Percentiles rank a stretch among this genome's conserved stretches.
These are phyloP conservation scores for Eueides isabella DNA, from an alignment of 1,140 invertebrate species.

Conservation along the genomic window DNA sequence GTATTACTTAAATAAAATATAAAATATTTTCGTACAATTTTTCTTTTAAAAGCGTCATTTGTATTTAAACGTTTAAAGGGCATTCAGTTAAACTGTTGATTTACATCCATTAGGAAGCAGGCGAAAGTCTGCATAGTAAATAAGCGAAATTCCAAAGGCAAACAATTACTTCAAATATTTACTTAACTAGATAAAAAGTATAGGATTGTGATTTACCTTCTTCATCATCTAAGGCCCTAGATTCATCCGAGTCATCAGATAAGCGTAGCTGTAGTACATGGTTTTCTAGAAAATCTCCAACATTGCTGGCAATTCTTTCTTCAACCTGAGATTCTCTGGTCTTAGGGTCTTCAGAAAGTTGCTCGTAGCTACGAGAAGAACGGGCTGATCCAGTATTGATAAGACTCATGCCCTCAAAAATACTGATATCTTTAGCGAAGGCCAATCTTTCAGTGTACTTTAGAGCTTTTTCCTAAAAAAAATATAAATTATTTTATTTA, in stretches of 20 bases:
- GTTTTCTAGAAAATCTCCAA: slow-evolving; percentile 73
- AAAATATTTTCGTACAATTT: background rate
- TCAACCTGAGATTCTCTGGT: slow-evolving; percentile 70
- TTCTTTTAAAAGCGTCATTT: background rate
- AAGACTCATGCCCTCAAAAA: slow-evolving; percentile 71
- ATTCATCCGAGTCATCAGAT: slow-evolving; percentile 61
- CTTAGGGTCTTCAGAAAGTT: slow-evolving; percentile 68
- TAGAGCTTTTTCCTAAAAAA: slow-evolving; percentile 74
- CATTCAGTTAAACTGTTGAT: slow-evolving; percentile 1
- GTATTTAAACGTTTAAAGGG: slow-evolving; percentile 4
- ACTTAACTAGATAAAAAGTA: background rate
- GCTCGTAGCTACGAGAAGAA: slow-evolving; percentile 73
- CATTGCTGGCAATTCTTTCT: slow-evolving; percentile 71
- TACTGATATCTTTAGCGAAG: slow-evolving; percentile 58
- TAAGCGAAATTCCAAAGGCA: background rate
- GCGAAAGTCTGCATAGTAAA: background rate
- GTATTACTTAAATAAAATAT: background rate
- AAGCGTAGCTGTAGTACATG: slow-evolving; percentile 73
- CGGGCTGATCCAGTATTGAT: slow-evolving; percentile 70
- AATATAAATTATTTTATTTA: slow-evolving; percentile 5
- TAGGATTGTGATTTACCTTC: slow-evolving; percentile 59
- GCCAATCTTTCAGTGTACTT: slow-evolving; percentile 71
- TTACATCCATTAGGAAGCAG: slow-evolving; percentile 3
- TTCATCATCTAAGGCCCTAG: slow-evolving; percentile 70
- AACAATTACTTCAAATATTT: background rate